These are phyloP conservation scores for Peromyscus eremicus DNA, from an alignment of 2,797 vertebrate species.

Conservation along the genomic window DNA sequence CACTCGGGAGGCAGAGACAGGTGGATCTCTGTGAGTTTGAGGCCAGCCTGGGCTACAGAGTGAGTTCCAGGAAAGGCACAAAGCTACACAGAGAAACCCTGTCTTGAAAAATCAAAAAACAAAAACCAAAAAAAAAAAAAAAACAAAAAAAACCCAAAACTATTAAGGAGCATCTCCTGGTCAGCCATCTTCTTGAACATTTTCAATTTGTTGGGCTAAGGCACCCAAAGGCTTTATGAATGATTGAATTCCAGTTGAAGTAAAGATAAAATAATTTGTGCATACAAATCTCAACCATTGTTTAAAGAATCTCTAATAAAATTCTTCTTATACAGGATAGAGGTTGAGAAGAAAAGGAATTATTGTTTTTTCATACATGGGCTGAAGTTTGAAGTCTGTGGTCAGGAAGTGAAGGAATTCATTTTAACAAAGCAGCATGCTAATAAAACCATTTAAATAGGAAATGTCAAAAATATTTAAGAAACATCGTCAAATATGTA, in stretches of 20 bases:
- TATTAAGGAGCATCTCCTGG: not conserved
- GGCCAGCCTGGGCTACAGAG: too few relatives aligned
- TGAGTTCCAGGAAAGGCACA: too few relatives aligned
- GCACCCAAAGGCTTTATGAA: not conserved
- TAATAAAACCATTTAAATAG: not conserved
- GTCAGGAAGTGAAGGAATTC: conserved; percentile 33
- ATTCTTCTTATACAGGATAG: not conserved
- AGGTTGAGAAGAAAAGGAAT: conserved; percentile 2
- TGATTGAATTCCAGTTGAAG: conserved; percentile 7
- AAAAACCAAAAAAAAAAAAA: too few relatives aligned
- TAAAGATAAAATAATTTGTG: conserved; percentile 13
- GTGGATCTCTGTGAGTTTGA: too few relatives aligned
- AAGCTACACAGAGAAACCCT: too few relatives aligned
- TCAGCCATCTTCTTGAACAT: not conserved
- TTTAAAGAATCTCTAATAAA: not conserved
- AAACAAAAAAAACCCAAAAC: not conserved
- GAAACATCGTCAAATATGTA: conserved; percentile 3
- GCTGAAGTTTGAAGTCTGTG: not conserved
- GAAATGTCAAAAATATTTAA: conserved; percentile 29
- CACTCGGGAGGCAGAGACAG: too few relatives aligned
- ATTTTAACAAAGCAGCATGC: not conserved
- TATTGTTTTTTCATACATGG: not conserved
- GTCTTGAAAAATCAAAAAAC: too few relatives aligned
- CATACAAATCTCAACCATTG: not conserved
- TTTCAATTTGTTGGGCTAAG: conserved; percentile 21